Evolutionary conservation across 2,888 invertebrate genomes (phyloP).

Genomic region (Molanna angustata): DNA sequence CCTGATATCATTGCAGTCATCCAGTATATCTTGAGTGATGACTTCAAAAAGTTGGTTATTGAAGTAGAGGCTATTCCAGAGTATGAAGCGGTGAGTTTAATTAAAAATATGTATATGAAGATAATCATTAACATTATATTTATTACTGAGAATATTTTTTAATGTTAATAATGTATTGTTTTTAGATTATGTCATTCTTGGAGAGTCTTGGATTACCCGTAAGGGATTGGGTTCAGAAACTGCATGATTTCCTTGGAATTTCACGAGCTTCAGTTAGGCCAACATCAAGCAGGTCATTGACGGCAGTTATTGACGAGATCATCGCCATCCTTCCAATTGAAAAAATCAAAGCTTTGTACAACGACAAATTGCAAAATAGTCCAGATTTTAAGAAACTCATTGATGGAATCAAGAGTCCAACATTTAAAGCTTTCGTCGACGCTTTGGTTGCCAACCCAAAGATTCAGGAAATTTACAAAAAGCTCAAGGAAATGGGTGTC

Average conservation of each 20-base stretch:
- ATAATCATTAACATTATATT: not conserved
- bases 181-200: slow-evolving; percentile 3
- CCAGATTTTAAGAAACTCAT: slow-evolving; percentile 9
- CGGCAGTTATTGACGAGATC: slow-evolving; percentile 13
- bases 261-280: not conserved
- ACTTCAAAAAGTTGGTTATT: not conserved
- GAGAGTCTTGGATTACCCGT: slow-evolving; percentile 7
- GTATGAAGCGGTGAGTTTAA: slow-evolving; percentile 6
- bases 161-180: not conserved
- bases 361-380: slow-evolving; percentile 5
- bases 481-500: slow-evolving; percentile 11
- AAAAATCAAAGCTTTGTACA: slow-evolving; percentile 10
- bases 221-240: not conserved
- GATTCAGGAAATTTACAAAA: slow-evolving; percentile 3
- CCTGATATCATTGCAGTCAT: slow-evolving; percentile 11
- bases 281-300: slow-evolving; percentile 3
- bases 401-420: slow-evolving; percentile 3
- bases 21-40: slow-evolving; percentile 7
- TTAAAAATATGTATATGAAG: not conserved
- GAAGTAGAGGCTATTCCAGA: slow-evolving; percentile 13
- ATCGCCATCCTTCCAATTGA: slow-evolving; percentile 16
- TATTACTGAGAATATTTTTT: not conserved
- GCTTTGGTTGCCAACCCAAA: slow-evolving; percentile 1
- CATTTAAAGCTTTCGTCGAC: slow-evolving; percentile 6
- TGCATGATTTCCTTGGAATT: slow-evolving; percentile 8